Conservation (phyloP, 2,888 invertebrate species). For the Eilema caniola region DNA sequence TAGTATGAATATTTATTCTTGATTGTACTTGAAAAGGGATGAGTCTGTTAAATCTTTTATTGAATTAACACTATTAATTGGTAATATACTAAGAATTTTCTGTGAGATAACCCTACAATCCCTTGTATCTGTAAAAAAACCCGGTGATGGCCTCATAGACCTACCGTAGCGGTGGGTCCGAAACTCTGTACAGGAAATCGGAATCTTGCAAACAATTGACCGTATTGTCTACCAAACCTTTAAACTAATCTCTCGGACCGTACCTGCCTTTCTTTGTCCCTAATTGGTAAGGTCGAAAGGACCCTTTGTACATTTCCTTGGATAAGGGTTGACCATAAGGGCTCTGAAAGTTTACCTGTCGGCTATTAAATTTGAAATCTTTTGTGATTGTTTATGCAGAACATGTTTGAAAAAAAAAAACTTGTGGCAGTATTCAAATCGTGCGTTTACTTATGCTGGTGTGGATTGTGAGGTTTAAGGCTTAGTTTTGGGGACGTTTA, state of each 20-base stretch:
- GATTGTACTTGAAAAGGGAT: background rate
- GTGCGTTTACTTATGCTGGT: background rate
- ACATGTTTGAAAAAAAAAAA: background rate
- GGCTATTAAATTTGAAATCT: constrained; percentile 38
- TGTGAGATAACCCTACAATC: background rate
- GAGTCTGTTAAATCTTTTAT: too few species aligned
- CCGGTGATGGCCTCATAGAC: background rate
- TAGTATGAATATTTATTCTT: too few species aligned
- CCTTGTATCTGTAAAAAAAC: constrained; percentile 4
- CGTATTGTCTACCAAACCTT: constrained; percentile 55
- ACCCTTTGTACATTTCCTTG: constrained; percentile 39
- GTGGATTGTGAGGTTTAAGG: background rate
- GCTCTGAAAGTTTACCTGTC: constrained; percentile 49
- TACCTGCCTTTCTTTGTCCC: constrained; percentile 52
- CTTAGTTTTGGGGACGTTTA: background rate
- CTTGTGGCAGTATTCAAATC: background rate
- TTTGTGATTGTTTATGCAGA: constrained; percentile 24
- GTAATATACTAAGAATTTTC: background rate
- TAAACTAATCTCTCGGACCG: constrained; percentile 49
- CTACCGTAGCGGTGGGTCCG: constrained; percentile 50
- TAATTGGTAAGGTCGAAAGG: constrained; percentile 47
- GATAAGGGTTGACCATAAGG: constrained; percentile 48
- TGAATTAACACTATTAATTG: too few species aligned
- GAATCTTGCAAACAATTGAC: constrained; percentile 53
- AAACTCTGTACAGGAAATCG: constrained; percentile 48